Base-by-base conservation (phyloP, 1,140 invertebrate species). In the Sitobion miscanthi region DNA sequence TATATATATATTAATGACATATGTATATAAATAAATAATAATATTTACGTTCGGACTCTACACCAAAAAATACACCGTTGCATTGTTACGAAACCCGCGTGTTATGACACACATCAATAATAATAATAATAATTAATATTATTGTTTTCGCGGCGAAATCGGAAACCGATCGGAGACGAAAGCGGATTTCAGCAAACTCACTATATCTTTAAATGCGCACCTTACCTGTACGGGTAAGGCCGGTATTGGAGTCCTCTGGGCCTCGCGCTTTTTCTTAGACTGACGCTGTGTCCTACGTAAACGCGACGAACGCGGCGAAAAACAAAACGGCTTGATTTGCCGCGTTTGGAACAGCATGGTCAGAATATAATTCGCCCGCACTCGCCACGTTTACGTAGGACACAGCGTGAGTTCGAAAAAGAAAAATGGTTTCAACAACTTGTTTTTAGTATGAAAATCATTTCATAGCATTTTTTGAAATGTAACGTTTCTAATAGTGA, bases 21-120 rank as follows among this genome's bases (percentile, higher is more conserved):
- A 52, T 38, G 35, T 52, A 88, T 25, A 88, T 89, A 89, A 21
- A 89, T 89, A 54, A 89, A 89, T 54, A 57, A 57, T 38, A 89
- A 89, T 89, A 35, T 89, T 89, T 89, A 89, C 52, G 52, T 57
- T 89, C 8, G 17, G 47, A 49, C n/a, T 23, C 3, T 54, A 54
- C n/a, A 38, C 20, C 14, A 49, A 88, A n/a, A 42, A 88, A n/a
- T 35, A 54, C 23, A 57, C 52, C 23, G 9, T 47, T 86, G 54
- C 23, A 4, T 47, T 86, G 54, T 89, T 89, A 54, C 30, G 9
- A 57, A 57, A 89, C 23, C 49, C 47, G 47, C 8, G 35, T 54
- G 20, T 89, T 77, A 52, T 42, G 52, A 25, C 88, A 57, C 35
- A 38, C 49, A 30, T 88, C 87, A 54, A 88, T 89, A 52, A 54